Base-by-base conservation (phyloP, 2,797 vertebrate species). In the Myotis findleyi region DNA sequence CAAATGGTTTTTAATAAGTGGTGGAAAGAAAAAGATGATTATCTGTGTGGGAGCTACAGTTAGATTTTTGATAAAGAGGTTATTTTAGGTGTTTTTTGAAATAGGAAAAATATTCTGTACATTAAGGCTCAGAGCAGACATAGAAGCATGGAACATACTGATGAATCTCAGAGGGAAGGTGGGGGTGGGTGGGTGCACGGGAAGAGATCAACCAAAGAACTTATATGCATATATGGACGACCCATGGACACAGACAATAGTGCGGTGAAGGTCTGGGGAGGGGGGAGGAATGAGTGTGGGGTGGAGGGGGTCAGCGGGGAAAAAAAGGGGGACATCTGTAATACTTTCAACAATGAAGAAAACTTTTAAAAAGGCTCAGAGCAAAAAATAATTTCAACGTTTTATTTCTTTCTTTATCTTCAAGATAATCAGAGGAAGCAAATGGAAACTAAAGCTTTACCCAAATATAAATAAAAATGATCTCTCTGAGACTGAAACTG, bases 31-130 rank as follows among this genome's bases (percentile, higher is more conserved):
- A 92, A 68, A 38, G 11, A 86, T 49, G 12, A 80, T 62, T 82
- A 47, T 30, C 30, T 69, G 18, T 76, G 47, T 80, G 25, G 44
- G 91, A 87, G 69, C 18, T 73, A 68, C 4, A 49, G 20, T 44
- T n/a, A 87, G n/a, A 68, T 55, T 95, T 93, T 91, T 91, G 55
- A 97, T 85, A 62, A 80, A 66, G 36, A 68, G 38, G 5, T 1
- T 41, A 59, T 92, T 92, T 84, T 59, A 79, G 47, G 8, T 89
- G 44, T 20, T 85, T 94, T 92, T 84, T 84, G 51, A 91, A 85
- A n/a, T 41, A 13, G 20, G 30, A 47, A 64, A 87, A 89, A 72
- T 82, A 80, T 66, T 80, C 62, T 82, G 44, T 82, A n/a, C 53
- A 41, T 85, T 57, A 86, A 75, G 51, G 0, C 51, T 59, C 41